phyloP scores from a whole-genome alignment of 1,140 invertebrate genomes.

The Drosophila kepulauana region DNA sequence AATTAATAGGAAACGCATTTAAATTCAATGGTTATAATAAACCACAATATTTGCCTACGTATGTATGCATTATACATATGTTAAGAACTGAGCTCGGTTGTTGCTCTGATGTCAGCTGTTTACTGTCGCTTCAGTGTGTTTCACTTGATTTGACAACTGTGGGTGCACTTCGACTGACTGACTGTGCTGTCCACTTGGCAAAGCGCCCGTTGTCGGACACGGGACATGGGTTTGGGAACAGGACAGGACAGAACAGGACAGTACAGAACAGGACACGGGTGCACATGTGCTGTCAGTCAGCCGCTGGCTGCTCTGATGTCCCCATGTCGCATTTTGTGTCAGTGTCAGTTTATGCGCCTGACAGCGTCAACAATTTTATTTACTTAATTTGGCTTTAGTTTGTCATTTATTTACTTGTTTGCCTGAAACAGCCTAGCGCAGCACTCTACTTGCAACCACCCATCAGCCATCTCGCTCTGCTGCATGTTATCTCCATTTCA shows the following conservation, averaged over 20 bases:
- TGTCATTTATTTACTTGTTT: constrained; percentile 83
- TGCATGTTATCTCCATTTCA: constrained; percentile 27
- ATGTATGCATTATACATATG: too few relatives aligned
- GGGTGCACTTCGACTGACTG: constrained; percentile 30
- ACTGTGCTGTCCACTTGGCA: constrained; percentile 8
- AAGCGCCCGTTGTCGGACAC: constrained; percentile 22
- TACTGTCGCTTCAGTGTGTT: constrained; percentile 32
- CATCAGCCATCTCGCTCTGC: constrained; percentile 12
- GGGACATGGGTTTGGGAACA: constrained; percentile 25
- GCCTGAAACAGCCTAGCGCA: constrained; percentile 57
- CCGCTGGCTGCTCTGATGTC: constrained; percentile 26
- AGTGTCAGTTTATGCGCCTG: constrained; percentile 78
- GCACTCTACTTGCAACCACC: constrained; percentile 19
- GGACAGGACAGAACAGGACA: constrained; percentile 24
- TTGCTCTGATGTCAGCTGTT: constrained; percentile 31
- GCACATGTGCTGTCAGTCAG: constrained; percentile 52
- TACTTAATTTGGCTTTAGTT: constrained; percentile 84
- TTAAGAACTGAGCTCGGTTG: background rate
- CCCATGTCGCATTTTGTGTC: constrained; percentile 65
- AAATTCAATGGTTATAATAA: background rate
- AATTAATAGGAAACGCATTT: too few relatives aligned
- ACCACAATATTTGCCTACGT: background rate
- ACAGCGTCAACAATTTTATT: constrained; percentile 82
- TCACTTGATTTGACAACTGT: constrained; percentile 43
- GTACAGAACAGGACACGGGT: constrained; percentile 25